A percentile compares a stretch with the other conserved stretches of the same genome.
These are phyloP conservation scores for Pyrocephalus nanus DNA, from an alignment of 2,797 vertebrate species.

Conservation along the genomic window DNA sequence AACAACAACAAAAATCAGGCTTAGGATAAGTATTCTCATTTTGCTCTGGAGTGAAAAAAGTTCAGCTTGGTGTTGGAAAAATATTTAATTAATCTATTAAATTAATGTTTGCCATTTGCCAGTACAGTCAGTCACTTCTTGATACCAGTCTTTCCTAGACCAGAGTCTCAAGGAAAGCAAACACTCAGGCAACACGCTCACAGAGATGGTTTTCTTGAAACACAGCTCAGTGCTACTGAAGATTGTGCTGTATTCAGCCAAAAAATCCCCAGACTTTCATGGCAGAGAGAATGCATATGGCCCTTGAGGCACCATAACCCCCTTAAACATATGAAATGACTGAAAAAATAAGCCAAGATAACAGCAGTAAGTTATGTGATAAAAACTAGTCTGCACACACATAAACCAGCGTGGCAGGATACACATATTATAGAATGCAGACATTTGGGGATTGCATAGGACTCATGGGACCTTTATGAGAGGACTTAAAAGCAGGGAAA, in stretches of 20 bases:
- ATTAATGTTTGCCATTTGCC: not conserved
- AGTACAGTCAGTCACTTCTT: not conserved
- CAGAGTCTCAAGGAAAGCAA: not conserved
- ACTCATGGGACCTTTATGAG: not conserved
- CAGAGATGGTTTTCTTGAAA: not conserved
- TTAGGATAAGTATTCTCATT: not conserved
- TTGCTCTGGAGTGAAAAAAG: not conserved
- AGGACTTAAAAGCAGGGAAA: not conserved
- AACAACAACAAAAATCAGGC: not conserved
- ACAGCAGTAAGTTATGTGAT: not conserved
- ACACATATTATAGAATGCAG: not conserved
- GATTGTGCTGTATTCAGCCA: not conserved
- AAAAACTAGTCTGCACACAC: not conserved
- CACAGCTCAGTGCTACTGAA: not conserved
- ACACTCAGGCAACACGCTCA: not conserved
- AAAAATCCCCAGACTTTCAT: fast-evolving
- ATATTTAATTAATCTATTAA: not conserved
- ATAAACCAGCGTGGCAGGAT: not conserved
- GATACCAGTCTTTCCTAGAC: not conserved
- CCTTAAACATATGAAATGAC: not conserved
- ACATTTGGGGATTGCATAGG: not conserved
- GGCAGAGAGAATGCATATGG: not conserved
- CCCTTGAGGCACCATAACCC: not conserved
- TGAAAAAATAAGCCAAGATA: not conserved
- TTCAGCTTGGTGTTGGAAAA: not conserved